Evolutionary conservation across 2,113 vertebrate species (phyloP).

Genomic region (Austrofundulus limnaeus): DNA sequence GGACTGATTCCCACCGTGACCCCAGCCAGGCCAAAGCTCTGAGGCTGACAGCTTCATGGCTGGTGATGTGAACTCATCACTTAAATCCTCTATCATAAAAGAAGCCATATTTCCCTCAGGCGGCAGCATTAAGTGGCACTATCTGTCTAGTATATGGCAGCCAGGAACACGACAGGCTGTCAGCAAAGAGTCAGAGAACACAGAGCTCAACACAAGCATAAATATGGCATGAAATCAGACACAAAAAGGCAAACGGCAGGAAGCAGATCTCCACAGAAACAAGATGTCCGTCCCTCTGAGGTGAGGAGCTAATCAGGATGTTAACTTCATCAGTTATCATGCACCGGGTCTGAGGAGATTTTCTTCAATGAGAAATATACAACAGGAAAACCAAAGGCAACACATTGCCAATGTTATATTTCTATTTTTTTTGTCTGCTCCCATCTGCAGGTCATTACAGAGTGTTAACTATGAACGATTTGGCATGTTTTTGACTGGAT

Average conservation of each 20-base stretch:
- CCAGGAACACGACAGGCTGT: slow-evolving; percentile 20
- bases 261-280: slow-evolving; percentile 10
- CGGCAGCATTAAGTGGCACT: slow-evolving; percentile 39
- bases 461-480: too few relatives aligned
- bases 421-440: too few relatives aligned
- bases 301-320: slow-evolving; percentile 13
- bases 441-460: too few relatives aligned
- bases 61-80: slow-evolving; percentile 67
- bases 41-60: slow-evolving; percentile 92
- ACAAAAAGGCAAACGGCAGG: slow-evolving; percentile 15
- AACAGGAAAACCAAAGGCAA: not conserved
- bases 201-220: not conserved
- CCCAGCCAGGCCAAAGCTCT: slow-evolving; percentile 85
- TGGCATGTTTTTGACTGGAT: too few relatives aligned
- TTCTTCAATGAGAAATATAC: not conserved
- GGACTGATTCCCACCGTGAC: slow-evolving; percentile 89
- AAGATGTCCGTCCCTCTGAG: not conserved
- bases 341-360: not conserved
- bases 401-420: too few relatives aligned
- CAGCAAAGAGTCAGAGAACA: slow-evolving; percentile 22
- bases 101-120: slow-evolving; percentile 35
- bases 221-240: slow-evolving; percentile 24
- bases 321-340: not conserved
- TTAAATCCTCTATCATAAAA: slow-evolving; percentile 43
- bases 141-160: slow-evolving; percentile 14